Percentiles rank a stretch among this genome's conserved stretches.
Evolutionary conservation across 1,140 invertebrate species (phyloP).

Genomic region (Linepithema humile): DNA sequence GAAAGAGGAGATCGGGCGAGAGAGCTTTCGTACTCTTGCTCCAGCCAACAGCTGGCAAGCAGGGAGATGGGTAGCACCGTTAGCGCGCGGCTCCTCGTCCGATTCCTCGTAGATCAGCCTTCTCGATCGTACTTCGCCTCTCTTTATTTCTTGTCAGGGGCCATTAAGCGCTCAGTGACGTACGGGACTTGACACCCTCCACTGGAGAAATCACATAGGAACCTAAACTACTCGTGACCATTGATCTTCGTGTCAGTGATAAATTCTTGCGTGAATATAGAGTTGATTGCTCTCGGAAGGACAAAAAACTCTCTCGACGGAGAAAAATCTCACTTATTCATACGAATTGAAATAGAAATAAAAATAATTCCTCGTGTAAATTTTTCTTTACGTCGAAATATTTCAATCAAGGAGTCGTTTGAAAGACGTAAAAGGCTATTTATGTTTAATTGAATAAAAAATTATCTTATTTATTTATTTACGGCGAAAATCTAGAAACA

Average conservation of each 20-base stretch:
- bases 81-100: constrained; percentile 53
- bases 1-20: neutral
- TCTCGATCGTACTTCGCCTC: constrained; percentile 63
- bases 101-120: constrained; percentile 69
- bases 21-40: constrained; percentile 27
- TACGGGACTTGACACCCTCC: constrained; percentile 16
- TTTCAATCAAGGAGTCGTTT: too few species aligned
- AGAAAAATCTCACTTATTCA: too few species aligned
- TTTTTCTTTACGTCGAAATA: too few species aligned
- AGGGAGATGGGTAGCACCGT: constrained; percentile 71
- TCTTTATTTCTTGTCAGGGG: constrained; percentile 61
- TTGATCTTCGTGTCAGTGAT: neutral
- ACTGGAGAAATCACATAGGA: neutral
- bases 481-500: too few species aligned
- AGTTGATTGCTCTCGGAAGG: too few species aligned
- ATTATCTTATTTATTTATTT: too few species aligned
- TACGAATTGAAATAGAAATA: neutral
- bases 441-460: too few species aligned
- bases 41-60: constrained; percentile 70
- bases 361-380: neutral
- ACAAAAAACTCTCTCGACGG: too few species aligned
- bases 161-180: constrained; percentile 62
- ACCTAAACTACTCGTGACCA: neutral
- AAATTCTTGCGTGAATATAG: neutral
- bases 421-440: too few species aligned